Base-by-base conservation (phyloP, 2,113 vertebrate genomes). In the Rhinopomastus cyanomelas region DNA sequence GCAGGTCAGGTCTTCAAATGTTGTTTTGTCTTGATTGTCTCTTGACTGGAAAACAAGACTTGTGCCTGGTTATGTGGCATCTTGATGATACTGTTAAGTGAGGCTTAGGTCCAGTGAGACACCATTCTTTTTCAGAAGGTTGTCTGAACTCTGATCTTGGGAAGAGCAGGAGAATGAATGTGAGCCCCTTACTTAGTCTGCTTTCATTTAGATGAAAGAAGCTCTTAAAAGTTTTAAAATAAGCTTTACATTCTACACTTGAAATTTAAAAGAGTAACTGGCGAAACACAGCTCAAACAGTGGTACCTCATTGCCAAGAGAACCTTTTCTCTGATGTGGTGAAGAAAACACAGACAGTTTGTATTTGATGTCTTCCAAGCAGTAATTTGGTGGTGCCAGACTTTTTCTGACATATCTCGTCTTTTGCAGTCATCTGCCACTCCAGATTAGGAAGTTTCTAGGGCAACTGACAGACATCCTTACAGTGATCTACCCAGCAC, bases 291-390 rank as follows among this genome's bases (percentile, higher is more conserved):
- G 27, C 59, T 86, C 12, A 3, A 56, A 86, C 53, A 88, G 73
- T 88, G 80, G 55, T 87, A 37, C 60, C 59, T 90, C 76, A 72
- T 65, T 95, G 62, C 76, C 81, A 93, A 77, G 62, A 90, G 62
- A 93, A 83, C 37, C 62, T 81, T 86, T 88, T 90, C 62, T 91
- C 69, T 81, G 64, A 66, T 65, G 56, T 76, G 66, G 59, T 77
- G 51, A 87, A 89, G 89, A 89, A 95, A 95, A 94, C 88, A 83
- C 56, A 88, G 83, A 92, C 83, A 92, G 92, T 91, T 95, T 83
- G 86, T 92, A 90, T 89, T 83, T 81, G 86, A 27, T 92, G 74
- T 88, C 92, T 96, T 95, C 92, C 94, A 93, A 92, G 69, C 84
- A 90, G 79, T 57, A 77, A 51, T 80, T 88, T 90, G 83, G 88